Conservation (phyloP, 2,888 invertebrate species). For the Hirtodrosophila histrioides region DNA sequence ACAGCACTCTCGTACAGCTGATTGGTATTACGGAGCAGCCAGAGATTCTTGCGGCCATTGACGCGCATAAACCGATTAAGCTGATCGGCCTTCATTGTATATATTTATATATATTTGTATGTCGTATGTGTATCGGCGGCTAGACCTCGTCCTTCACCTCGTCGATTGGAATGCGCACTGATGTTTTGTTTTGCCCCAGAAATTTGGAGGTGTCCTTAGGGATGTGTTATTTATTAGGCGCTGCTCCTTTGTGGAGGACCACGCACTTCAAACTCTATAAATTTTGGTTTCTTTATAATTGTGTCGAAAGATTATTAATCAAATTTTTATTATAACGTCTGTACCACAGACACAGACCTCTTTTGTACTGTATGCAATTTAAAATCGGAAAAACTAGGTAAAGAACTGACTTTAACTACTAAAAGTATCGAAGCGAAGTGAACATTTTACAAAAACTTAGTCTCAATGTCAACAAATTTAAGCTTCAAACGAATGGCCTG, state of each 20-base stretch:
- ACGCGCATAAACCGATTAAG: conserved; percentile 49
- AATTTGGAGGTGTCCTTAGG: not conserved
- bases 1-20: conserved; percentile 55
- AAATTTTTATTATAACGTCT: conserved; percentile 8
- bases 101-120: not conserved
- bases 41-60: conserved; percentile 54
- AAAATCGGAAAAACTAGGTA: conserved; percentile 35
- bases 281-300: conserved; percentile 14
- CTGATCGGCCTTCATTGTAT: conserved; percentile 57
- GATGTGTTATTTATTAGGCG: conserved; percentile 2
- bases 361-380: conserved; percentile 45
- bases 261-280: conserved; percentile 6
- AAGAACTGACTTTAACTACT: conserved; percentile 38
- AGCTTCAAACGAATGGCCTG: conserved; percentile 28
- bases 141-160: conserved; percentile 18
- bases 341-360: conserved; percentile 9
- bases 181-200: not conserved
- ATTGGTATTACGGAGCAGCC: conserved; percentile 62
- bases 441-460: conserved; percentile 16
- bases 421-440: conserved; percentile 43
- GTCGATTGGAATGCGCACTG: conserved; percentile 1
- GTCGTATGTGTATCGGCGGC: conserved; percentile 20
- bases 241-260: conserved; percentile 11
- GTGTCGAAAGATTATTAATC: conserved; percentile 16
- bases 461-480: not conserved